Percentiles rank a stretch among this genome's conserved stretches.
phyloP scores from a whole-genome alignment of 2,797 vertebrate genomes.

The Dipus sagitta region DNA sequence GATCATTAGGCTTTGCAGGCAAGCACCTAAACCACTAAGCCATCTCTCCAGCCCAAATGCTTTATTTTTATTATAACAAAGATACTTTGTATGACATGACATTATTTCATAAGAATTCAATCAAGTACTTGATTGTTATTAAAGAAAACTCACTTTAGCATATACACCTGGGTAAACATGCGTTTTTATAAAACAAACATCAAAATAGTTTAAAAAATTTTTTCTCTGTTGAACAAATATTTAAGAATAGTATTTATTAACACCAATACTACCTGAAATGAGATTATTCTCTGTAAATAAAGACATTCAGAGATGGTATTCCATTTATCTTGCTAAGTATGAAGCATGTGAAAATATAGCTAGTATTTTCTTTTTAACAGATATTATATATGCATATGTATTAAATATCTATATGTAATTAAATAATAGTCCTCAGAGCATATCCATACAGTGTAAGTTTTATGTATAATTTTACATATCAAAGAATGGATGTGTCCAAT shows the following conservation, averaged over 20 bases:
- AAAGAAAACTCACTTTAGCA: slow-evolving; percentile 5
- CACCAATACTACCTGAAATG: not conserved
- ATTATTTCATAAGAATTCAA: slow-evolving; percentile 14
- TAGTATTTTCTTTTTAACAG: slow-evolving; percentile 67
- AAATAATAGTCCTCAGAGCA: slow-evolving; percentile 72
- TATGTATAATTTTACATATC: slow-evolving; percentile 57
- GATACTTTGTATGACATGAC: not conserved
- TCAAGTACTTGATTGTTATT: not conserved
- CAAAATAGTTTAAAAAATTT: not conserved
- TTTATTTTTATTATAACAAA: slow-evolving; percentile 24
- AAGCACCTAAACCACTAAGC: no score
- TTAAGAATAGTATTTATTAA: slow-evolving; percentile 56
- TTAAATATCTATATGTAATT: slow-evolving; percentile 61
- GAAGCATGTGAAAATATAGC: slow-evolving; percentile 75
- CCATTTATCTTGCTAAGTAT: slow-evolving; percentile 52
- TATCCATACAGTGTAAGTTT: slow-evolving; percentile 30
- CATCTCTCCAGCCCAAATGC: not conserved
- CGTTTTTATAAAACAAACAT: slow-evolving; percentile 13
- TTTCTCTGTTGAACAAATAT: slow-evolving; percentile 36
- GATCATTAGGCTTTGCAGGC: no score
- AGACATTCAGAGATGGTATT: slow-evolving; percentile 68
- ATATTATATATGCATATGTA: slow-evolving; percentile 68
- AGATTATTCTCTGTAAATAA: slow-evolving; percentile 21
- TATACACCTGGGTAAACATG: not conserved
- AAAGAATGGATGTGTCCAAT: slow-evolving; percentile 56